Evolutionary conservation across 2,797 vertebrate species (phyloP), one percentile per base, ranked within the genome.

Genomic region (Okamejei kenojei): DNA sequence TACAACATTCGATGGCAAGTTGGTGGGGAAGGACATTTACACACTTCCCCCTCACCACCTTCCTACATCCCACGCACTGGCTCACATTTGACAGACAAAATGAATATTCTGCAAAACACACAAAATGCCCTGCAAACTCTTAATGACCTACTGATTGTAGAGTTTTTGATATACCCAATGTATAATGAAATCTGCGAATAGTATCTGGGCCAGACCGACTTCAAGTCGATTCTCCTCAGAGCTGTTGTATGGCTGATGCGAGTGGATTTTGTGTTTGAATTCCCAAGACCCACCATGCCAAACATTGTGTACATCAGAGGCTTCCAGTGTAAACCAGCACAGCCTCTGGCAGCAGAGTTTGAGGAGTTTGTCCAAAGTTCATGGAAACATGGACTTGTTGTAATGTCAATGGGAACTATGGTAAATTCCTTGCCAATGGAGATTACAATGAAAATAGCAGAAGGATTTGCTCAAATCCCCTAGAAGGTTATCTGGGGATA

Each of bases 281-380:
- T 82, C 80, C 45, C 45, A 45, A 58, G 45, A 29, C 80, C 23
- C 80, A 82, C 80, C 81, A 84, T 84, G 81, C 81, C 81, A 84
- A 84, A 63, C n/a, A 86, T 63, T 86, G 54, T 86, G 29, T 86
- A 86, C 6, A n/a, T 86, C 61, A 58, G 82, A 63, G 82, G 82
- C 19, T 84, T 61, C 81, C 81, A 84, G 81, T 84, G 81, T 84
- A 84, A 84, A 84, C 74, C 74, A 76, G 23, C 74, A 23, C 23
- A 10, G 26, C 82, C 76, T n/a, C 76, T 77, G n/a, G 26, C 81
- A 45, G 81, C 81, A 84, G 81, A 96, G 96, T 91, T 93, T 3
- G 0, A 97, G 94, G 96, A 96, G 54, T 97, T 97, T 90, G 94
- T 97, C 13, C 93, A 96, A 21, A 96, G 95, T 79, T 96, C 96